Evolutionary conservation across 2,113 vertebrate genomes (phyloP), one percentile per base, ranked within the genome.

Genomic region (Prunella fulvescens): DNA sequence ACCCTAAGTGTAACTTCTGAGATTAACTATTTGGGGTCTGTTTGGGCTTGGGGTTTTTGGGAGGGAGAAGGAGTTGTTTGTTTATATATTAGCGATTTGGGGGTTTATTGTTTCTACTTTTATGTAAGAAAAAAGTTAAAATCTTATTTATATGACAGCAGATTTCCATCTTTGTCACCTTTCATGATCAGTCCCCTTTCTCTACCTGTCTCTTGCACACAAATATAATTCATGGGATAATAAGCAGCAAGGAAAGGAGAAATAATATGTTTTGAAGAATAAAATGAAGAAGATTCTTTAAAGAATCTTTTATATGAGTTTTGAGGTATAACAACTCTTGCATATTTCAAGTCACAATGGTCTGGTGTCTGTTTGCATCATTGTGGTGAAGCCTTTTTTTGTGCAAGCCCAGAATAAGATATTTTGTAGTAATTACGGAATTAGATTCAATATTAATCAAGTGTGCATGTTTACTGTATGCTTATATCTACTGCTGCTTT

Each of bases 51-150:
- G 9, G 2, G 7, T 26, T 39, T 54, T 37, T 14, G 24, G 25
- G 11, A 24, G 14, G 9, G 9, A 48, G 8, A 10, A 19, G 12
- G 17, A 8, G 4, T 16, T 50, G 0, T 62, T 51, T 20, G 2
- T 35, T 53, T 25, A 5, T 20, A 8, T 56, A 7, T 4, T 60
- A 7, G n/a, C 12, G 1, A 0, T 7, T 67, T 39, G 17, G 2
- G 11, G 2, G 3, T 18, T 51, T n/a, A 40, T 56, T 25, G 2
- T 37, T 7, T 6, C 17, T 67, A 9, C 2, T 13, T 4, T 80
- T 40, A 48, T 56, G 19, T 25, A 40, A 10, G 14, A 26, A 16
- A 51, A 56, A 70, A 61, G 0, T 12, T 42, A 4, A 86, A 93
- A 14, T 8, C 5, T 57, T 81, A 48, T 54, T 92, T 48, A 25